Evolutionary conservation across 2,888 invertebrate species (phyloP).

Genomic region (Maniola hyperantus): DNA sequence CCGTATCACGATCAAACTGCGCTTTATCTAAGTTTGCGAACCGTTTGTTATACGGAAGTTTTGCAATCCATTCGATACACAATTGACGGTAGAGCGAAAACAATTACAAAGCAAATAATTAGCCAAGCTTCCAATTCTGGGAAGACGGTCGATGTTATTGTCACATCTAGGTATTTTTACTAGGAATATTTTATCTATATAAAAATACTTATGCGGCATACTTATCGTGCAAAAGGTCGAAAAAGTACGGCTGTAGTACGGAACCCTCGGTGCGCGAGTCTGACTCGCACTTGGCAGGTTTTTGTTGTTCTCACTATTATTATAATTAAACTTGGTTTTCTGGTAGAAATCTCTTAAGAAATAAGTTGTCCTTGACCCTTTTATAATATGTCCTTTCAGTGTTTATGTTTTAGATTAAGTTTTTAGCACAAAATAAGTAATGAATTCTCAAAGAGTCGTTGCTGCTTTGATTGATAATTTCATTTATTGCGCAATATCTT

Average conservation of each 20-base stretch:
- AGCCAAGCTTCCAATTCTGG: background rate
- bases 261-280: no score
- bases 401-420: background rate
- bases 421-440: background rate
- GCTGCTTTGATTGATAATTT: constrained; percentile 56
- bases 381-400: no score
- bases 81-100: constrained; percentile 10
- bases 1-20: constrained; percentile 25
- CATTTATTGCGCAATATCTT: constrained; percentile 58
- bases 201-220: no score
- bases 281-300: no score
- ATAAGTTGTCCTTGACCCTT: no score
- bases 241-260: no score
- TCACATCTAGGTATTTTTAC: no score
- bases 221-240: no score
- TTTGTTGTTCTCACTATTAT: no score
- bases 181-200: no score
- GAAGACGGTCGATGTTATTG: background rate
- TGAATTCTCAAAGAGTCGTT: constrained; percentile 42
- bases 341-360: no score
- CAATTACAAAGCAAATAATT: constrained; percentile 9
- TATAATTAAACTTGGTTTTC: no score
- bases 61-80: constrained; percentile 6
- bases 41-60: constrained; percentile 12
- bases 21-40: constrained; percentile 21